Base-by-base conservation (phyloP, 2,797 vertebrate genomes). In the Acrossocheilus fasciatus region DNA sequence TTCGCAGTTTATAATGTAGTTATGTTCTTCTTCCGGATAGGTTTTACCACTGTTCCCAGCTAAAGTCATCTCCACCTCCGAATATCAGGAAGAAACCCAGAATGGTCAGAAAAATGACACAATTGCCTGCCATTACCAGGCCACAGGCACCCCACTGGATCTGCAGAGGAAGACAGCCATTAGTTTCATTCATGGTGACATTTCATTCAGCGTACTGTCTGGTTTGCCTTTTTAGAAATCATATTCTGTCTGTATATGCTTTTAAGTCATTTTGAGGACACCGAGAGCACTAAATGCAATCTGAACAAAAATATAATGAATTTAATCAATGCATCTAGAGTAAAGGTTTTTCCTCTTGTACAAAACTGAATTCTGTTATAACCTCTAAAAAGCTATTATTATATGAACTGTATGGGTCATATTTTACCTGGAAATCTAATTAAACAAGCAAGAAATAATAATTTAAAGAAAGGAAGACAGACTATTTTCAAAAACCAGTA, bases 71-170 rank as follows among this genome's bases (percentile, higher is more conserved):
- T 84, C 97, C 91, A 1, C 93, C 93, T 87, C 97, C 98, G 88
- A 99, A 99, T 26, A 99, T 95, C 1, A 98, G 89, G 91, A 99
- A 99, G 92, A 99, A 99, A 75, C 98, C 97, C 64, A 99, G 93
- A 91, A 99, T 98, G 36, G 98, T 99, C 89, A 97, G 91, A 93
- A 99, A 99, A 94, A 99, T 98, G 75, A 99, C 97, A 6, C 95
- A 92, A 26, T 99, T 98, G 75, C 97, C 98, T 1, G 97, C 97
- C 94, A 99, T 96, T 91, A 98, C 98, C 90, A 99, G 95, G 79
- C 96, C 97, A 85, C 98, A 99, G 88, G 98, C 98, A 43, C 97
- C 97, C 98, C 98, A 99, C 54, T 94, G 76, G 93, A 99, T 99
- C 98, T 99, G 96, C 87, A 92, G 93, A 14, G 7, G 20, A 50